Evolutionary conservation across 2,797 vertebrate species (phyloP), one percentile per base, ranked within the genome.

Genomic region (Novumbra hubbsi): DNA sequence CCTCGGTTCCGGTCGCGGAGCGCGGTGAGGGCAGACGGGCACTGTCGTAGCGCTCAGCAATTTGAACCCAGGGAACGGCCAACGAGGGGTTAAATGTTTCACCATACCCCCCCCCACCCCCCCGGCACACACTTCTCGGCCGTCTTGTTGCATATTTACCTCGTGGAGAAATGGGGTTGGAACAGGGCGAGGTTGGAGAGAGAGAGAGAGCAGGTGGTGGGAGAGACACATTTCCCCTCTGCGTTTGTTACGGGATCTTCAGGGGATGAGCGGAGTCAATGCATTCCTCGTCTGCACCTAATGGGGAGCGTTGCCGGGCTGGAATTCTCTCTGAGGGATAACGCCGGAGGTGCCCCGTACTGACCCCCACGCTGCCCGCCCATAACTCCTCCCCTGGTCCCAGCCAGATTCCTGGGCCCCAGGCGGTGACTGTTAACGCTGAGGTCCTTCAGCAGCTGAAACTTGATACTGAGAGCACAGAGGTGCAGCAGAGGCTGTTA

Each of bases 361-460:
- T 91, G 90, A 90, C 88, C 90, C 84, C 70, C 88, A 83, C 76
- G 79, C 85, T 76, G 63, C 16, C 80, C 76, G 71, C 77, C 74
- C 85, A 79, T 19, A 38, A 19, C 6, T 49, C 34, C 57, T 27
- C 48, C 60, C 69, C 65, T 60, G 16, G 27, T 14, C 74, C 78
- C 75, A 85, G 78, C 86, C 84, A 85, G 90, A 92, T 93, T 93
- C 90, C 89, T 88, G 80, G 89, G 87, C 90, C 86, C 69, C 78
- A 83, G 89, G 90, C 90, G 89, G 88, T 85, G 87, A 79, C 88
- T 91, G 87, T 87, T 91, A 89, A 86, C 89, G 88, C 84, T 92
- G 87, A 90, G 14, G 88, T 89, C 84, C 89, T 90, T 91, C 90
- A 90, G 86, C 80, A 70, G 80, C 84, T 91, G 91, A 91, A 94